Conservation (phyloP, 2,888 invertebrate genomes). For the Toxonevra muliebris region DNA sequence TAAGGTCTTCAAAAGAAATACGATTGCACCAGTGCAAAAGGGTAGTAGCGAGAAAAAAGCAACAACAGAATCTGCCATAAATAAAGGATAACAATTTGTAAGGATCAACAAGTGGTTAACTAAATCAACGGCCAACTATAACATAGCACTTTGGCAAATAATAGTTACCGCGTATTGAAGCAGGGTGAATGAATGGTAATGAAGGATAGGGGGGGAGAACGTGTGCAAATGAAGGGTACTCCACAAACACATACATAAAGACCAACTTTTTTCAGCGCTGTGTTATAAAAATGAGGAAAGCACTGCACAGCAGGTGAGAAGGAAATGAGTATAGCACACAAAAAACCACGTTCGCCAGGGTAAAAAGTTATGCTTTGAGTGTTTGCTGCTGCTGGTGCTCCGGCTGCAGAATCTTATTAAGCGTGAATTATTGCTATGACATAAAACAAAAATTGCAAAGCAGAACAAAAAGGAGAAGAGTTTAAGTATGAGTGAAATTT, state of each 20-base stretch:
- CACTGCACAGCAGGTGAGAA: constrained; percentile 10
- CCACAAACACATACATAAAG: constrained; percentile 16
- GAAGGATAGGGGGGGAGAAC: neutral
- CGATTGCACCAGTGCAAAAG: too few relatives aligned
- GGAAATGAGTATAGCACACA: neutral
- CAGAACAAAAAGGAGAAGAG: neutral
- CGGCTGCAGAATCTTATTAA: constrained; percentile 6
- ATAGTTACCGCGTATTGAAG: too few relatives aligned
- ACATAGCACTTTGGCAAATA: constrained; percentile 3
- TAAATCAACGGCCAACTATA: constrained; percentile 29
- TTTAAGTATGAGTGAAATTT: neutral
- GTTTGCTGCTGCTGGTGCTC: neutral
- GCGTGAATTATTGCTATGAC: constrained; percentile 9
- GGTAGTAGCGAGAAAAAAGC: too few relatives aligned
- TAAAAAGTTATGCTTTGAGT: too few relatives aligned
- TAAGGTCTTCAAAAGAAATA: too few relatives aligned
- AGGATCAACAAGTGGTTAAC: constrained; percentile 42
- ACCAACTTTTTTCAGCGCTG: constrained; percentile 10
- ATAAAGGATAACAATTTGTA: constrained; percentile 46
- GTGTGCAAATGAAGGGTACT: neutral
- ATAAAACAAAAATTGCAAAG: neutral
- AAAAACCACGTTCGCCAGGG: too few relatives aligned
- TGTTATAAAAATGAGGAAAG: neutral
- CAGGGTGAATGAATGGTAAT: neutral
- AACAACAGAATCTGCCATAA: constrained; percentile 29